Conservation (phyloP, 2,113 vertebrate species). For the Tringa solitaria region DNA sequence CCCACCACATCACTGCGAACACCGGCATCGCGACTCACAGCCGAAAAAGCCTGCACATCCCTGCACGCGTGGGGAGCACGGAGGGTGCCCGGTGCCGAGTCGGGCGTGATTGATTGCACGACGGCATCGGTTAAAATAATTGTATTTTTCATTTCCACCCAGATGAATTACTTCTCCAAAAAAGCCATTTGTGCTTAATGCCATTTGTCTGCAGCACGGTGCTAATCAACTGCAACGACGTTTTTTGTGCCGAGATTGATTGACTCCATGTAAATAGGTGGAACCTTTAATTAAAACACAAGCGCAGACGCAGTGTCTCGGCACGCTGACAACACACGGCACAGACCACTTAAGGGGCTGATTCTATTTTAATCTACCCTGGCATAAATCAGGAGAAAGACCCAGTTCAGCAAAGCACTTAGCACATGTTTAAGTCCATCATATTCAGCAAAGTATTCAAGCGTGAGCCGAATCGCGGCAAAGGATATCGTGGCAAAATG, state of each 20-base stretch:
- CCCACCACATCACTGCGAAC: not conserved
- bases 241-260: conserved; percentile 44
- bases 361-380: conserved; percentile 47
- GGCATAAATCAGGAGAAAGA: conserved; percentile 44
- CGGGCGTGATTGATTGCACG: not conserved
- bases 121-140: conserved; percentile 45
- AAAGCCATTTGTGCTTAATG: conserved; percentile 56
- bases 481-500: not conserved
- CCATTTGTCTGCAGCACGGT: conserved; percentile 29
- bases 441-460: conserved; percentile 29
- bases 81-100: fast-evolving
- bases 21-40: not conserved
- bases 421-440: conserved; percentile 61
- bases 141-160: conserved; percentile 54
- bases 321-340: not conserved
- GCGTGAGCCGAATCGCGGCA: not conserved
- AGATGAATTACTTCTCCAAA: conserved; percentile 54
- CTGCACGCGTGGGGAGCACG: fast-evolving
- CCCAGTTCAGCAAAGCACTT: conserved; percentile 57
- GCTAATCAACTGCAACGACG: conserved; percentile 54
- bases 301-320: not conserved
- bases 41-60: not conserved
- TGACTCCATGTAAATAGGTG: conserved; percentile 62
- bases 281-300: conserved; percentile 64
- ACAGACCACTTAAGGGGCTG: conserved; percentile 30